Base-by-base conservation (phyloP, 2,797 vertebrate species). In the Eulemur mongoz region DNA sequence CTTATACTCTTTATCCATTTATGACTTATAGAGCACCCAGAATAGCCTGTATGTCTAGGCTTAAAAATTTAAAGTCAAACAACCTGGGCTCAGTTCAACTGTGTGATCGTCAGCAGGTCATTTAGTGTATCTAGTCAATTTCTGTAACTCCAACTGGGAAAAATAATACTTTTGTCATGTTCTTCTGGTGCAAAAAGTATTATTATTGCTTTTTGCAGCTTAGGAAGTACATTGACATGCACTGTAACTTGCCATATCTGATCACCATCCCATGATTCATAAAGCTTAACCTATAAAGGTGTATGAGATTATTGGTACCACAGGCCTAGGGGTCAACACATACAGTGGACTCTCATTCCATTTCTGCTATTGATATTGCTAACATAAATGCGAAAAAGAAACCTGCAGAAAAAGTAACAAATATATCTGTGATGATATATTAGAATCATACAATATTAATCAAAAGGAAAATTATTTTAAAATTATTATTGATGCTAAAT, bases 401-500 rank as follows among this genome's bases (percentile, higher is more conserved):
- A 50, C 7, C 40, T 22, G 8, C 4, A 40, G 5, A 93, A 85
- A 78, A 4, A 27, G 4, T 38, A 65, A 18, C 1, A 73, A 40
- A 43, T 18, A 35, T 57, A 22, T 45, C 12, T 70, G 18, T 67
- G 10, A 40, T 80, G 4, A 81, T 63, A 54, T 73, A 38, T 79
- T 63, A 50, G 18, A 87, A 92, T 83, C 48, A 7, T 15, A 79
- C 3, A 65, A 57, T 76, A 81, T 38, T 84, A 65, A 91, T 52
- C 1, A 76, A 83, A 63, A 10, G 4, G 5, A 1, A 52, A n/a
- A n/a, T 72, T 65, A 90, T 88, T 92, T 85, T 38, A 69, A 59
- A 91, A 70, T 57, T 93, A 72, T 65, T 82, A 67, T 82, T 67
- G 1, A 52, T 48, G 20, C 17, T 17, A 84, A 81, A 90, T 38